Evolutionary conservation across 2,113 vertebrate species (phyloP).

Genomic region (Albula glossodonta): DNA sequence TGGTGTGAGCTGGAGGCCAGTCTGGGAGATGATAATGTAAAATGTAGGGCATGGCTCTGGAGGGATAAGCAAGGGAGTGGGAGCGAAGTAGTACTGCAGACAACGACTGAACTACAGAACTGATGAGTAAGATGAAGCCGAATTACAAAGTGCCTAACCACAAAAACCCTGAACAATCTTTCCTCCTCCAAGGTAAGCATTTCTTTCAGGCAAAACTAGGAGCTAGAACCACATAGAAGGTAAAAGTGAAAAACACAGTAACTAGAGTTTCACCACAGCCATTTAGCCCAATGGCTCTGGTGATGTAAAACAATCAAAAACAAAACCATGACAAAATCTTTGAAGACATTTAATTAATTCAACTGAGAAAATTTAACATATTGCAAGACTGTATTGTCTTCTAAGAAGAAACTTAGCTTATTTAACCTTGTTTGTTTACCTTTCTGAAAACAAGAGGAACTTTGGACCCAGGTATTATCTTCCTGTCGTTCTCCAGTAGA

Average conservation of each 20-base stretch:
- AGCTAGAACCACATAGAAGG: not conserved
- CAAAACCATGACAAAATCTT: not conserved
- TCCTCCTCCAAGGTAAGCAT: too few relatives aligned
- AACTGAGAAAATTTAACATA: not conserved
- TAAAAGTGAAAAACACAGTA: not conserved
- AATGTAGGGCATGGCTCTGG: not conserved
- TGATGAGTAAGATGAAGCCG: not conserved
- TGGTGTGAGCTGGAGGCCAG: not conserved
- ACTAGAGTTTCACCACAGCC: not conserved
- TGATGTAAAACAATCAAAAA: not conserved
- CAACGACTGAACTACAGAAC: not conserved
- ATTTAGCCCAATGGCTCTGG: not conserved
- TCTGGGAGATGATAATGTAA: not conserved
- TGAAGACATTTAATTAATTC: not conserved
- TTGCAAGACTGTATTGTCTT: not conserved
- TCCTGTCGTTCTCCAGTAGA: constrained; percentile 87
- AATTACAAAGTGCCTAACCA: not conserved
- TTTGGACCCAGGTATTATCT: constrained; percentile 82
- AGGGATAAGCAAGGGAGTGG: too few relatives aligned
- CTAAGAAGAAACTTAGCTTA: not conserved
- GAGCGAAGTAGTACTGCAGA: not conserved
- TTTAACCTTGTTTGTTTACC: constrained; percentile 52
- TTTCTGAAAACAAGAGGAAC: constrained; percentile 91
- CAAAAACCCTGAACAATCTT: too few relatives aligned
- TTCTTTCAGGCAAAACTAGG: too few relatives aligned